These are phyloP conservation scores for Atta texana DNA, from an alignment of 1,140 invertebrate genomes.

Conservation along the genomic window DNA sequence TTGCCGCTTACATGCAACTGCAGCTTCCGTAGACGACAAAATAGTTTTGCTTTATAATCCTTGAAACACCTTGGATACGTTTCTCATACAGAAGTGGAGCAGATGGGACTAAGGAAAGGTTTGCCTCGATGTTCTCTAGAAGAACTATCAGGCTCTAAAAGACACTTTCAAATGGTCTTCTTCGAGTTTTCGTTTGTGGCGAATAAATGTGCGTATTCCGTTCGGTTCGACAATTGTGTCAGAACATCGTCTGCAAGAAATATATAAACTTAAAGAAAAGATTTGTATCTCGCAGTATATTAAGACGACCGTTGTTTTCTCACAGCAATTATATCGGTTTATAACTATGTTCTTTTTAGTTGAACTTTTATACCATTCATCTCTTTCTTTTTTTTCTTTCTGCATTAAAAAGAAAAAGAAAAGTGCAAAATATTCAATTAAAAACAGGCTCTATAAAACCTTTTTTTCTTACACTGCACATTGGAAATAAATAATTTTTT, in stretches of 20 bases:
- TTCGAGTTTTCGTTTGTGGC: slow-evolving; percentile 71
- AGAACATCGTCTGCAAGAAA: slow-evolving; percentile 76
- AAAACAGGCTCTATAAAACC: too few species aligned
- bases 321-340: neutral
- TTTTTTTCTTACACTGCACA: neutral
- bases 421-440: too few species aligned
- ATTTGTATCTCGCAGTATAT: neutral
- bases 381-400: too few species aligned
- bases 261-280: neutral
- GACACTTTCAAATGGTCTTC: slow-evolving; percentile 83
- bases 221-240: slow-evolving; percentile 68
- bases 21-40: slow-evolving; percentile 61
- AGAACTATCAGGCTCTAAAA: slow-evolving; percentile 74
- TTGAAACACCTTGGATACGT: slow-evolving; percentile 57
- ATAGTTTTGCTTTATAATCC: slow-evolving; percentile 52
- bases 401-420: too few species aligned
- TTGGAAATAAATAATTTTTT: neutral
- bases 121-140: slow-evolving; percentile 70
- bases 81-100: slow-evolving; percentile 74
- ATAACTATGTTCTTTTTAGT: neutral
- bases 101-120: slow-evolving; percentile 75
- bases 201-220: slow-evolving; percentile 79
- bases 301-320: slow-evolving; percentile 3
- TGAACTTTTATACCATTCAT: too few species aligned
- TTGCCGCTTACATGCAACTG: slow-evolving; percentile 39